Percentiles rank a stretch among this genome's conserved stretches.
These are phyloP conservation scores for Peromyscus eremicus DNA, from an alignment of 2,797 vertebrate species.

Conservation along the genomic window DNA sequence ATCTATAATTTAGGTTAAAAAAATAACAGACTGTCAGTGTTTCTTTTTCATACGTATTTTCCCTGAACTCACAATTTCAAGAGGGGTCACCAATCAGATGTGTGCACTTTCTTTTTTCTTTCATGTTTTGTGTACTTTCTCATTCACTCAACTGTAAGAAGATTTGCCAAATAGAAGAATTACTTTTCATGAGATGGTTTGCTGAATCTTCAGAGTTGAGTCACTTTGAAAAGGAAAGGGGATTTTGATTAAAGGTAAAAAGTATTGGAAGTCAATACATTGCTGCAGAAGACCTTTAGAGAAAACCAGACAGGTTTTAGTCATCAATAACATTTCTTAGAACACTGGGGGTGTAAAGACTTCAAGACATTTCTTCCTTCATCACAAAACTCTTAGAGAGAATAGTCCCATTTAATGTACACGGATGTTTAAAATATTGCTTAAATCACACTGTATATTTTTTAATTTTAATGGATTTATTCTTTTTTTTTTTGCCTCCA, in stretches of 20 bases:
- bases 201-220: not conserved
- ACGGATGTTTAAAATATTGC: conserved; percentile 46
- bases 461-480: not conserved
- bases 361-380: not conserved
- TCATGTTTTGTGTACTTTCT: not conserved
- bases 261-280: not conserved
- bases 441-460: conserved; percentile 2
- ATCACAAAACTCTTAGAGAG: not conserved
- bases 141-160: not conserved
- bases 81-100: not conserved
- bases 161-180: not conserved
- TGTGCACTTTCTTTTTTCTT: not conserved
- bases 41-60: conserved; percentile 11
- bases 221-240: not conserved
- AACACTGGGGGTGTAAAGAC: not conserved
- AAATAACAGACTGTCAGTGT: not conserved
- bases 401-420: not conserved
- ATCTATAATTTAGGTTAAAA: conserved; percentile 15
- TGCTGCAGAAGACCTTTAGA: not conserved
- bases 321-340: not conserved
- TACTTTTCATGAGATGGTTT: conserved; percentile 8
- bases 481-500: not conserved
- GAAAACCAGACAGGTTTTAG: not conserved
- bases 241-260: conserved; percentile 31
- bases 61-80: not conserved